phyloP scores from a whole-genome alignment of 2,888 invertebrate species.

The Tetanocera ferruginea region DNA sequence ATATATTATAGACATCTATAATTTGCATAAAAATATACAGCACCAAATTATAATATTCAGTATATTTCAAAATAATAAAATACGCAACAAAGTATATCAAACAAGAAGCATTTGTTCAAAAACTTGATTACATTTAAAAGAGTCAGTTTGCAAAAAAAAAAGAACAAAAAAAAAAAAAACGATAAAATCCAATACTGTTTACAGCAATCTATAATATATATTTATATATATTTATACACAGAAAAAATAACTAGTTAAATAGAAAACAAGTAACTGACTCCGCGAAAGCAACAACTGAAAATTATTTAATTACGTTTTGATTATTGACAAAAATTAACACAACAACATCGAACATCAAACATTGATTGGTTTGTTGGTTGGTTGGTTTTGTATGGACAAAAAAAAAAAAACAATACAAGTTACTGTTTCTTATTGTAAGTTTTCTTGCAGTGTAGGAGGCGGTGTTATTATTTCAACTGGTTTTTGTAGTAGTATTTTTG shows the following conservation, averaged over 20 bases:
- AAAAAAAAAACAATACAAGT: slow-evolving; percentile 44
- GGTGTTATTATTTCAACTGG: background rate
- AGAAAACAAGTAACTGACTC: background rate
- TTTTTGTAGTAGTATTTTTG: background rate
- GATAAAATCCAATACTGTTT: background rate
- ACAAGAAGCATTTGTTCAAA: background rate
- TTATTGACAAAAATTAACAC: slow-evolving; percentile 47
- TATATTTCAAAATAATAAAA: background rate
- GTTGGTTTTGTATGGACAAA: slow-evolving; percentile 36
- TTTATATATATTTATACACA: background rate
- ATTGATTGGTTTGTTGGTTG: slow-evolving; percentile 46
- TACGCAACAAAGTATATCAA: background rate
- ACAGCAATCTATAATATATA: no score
- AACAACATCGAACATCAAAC: slow-evolving; percentile 63
- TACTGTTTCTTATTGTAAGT: slow-evolving; percentile 5
- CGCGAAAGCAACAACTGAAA: slow-evolving; percentile 44
- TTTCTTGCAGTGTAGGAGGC: background rate
- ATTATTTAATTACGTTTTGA: slow-evolving; percentile 44
- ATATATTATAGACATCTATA: background rate
- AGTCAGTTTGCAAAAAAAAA: background rate
- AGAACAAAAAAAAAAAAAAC: background rate
- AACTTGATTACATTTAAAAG: background rate
- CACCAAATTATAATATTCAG: no score
- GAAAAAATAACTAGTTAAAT: background rate
- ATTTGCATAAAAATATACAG: no score